Percentiles rank a stretch among this genome's conserved stretches.
These are phyloP conservation scores for Acleris literana DNA, from an alignment of 2,888 invertebrate species.

Conservation along the genomic window DNA sequence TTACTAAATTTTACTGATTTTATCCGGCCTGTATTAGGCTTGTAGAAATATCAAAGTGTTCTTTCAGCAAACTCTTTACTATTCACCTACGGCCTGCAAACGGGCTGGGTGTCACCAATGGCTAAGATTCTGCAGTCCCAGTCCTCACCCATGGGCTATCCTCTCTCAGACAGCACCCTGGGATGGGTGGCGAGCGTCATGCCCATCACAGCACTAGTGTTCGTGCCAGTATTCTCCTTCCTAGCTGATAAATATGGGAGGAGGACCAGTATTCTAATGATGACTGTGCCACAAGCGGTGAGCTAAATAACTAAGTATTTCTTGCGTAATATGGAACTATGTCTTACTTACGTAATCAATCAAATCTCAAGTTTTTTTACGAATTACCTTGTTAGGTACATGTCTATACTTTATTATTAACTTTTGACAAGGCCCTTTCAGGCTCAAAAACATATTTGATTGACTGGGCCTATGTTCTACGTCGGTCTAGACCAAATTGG, in stretches of 20 bases:
- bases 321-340: too few species aligned
- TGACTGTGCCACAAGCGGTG: constrained; percentile 62
- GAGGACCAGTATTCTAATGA: constrained; percentile 56
- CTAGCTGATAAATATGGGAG: constrained; percentile 56
- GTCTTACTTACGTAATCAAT: too few species aligned
- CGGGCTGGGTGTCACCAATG: constrained; percentile 64
- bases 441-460: too few species aligned
- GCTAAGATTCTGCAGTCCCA: constrained; percentile 51
- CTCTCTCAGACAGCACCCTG: constrained; percentile 50
- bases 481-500: too few species aligned
- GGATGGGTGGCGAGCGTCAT: constrained; percentile 63
- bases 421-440: too few species aligned
- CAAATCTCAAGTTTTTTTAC: too few species aligned
- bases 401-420: too few species aligned
- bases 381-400: too few species aligned
- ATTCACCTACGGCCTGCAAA: constrained; percentile 56
- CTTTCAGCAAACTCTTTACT: constrained; percentile 30
- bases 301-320: neutral
- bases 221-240: constrained; percentile 57
- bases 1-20: too few species aligned
- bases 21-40: neutral
- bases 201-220: constrained; percentile 56
- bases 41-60: neutral
- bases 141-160: constrained; percentile 45
- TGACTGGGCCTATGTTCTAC: too few species aligned